phyloP scores from a whole-genome alignment of 2,888 invertebrate genomes.

The Scelioninae gen. 2 region DNA sequence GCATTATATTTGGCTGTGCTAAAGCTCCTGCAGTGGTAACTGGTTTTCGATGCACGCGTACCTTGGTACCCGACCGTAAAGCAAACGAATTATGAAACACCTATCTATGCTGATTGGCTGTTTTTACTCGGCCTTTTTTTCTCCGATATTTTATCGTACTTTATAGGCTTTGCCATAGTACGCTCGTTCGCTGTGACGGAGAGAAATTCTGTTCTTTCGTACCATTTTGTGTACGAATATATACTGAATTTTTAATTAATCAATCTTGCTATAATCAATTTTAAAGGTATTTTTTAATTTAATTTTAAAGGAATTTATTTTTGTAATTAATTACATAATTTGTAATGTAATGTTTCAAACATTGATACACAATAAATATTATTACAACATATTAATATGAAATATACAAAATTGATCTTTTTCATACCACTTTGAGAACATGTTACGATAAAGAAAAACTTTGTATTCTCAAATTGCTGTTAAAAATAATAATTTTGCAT shows the following conservation, averaged over 20 bases:
- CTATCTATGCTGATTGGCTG: slow-evolving; percentile 32
- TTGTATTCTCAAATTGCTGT: too few relatives aligned
- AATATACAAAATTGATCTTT: too few relatives aligned
- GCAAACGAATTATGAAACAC: slow-evolving; percentile 37
- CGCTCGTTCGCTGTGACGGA: slow-evolving; percentile 6
- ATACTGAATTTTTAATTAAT: neutral
- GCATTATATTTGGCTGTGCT: slow-evolving; percentile 9
- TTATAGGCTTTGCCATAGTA: slow-evolving; percentile 18
- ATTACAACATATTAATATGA: too few relatives aligned
- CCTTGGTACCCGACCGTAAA: slow-evolving; percentile 11
- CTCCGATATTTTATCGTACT: slow-evolving; percentile 21
- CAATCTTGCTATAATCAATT: too few relatives aligned
- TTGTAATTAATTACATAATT: too few relatives aligned
- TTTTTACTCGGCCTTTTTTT: slow-evolving; percentile 8
- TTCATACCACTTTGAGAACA: neutral
- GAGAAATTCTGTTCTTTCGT: neutral
- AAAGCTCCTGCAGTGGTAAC: slow-evolving; percentile 1
- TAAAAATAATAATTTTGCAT: too few relatives aligned
- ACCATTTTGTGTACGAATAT: neutral
- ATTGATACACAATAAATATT: too few relatives aligned
- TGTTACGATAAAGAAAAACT: neutral
- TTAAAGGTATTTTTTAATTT: too few relatives aligned
- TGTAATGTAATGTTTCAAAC: too few relatives aligned
- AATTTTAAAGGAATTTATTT: too few relatives aligned
- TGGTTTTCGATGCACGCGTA: slow-evolving; percentile 13